These are phyloP conservation scores for Zaprionus gabonicus DNA, from an alignment of 1,140 invertebrate genomes.

Conservation along the genomic window DNA sequence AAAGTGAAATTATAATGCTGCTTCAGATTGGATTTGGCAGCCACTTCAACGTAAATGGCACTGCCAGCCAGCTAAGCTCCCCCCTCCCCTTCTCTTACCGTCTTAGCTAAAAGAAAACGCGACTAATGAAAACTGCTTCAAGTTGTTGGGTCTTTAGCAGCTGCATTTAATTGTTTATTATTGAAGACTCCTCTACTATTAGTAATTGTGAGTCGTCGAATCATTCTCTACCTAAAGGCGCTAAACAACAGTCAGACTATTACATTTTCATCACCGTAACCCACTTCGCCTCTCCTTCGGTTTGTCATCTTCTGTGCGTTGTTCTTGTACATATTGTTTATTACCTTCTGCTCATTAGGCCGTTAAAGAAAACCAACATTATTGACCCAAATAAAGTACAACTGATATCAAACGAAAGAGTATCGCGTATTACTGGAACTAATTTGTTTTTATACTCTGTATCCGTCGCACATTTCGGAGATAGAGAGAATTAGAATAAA, in stretches of 20 bases:
- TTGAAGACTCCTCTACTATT: conserved; percentile 12
- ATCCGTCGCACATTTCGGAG: not conserved
- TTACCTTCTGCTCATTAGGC: conserved; percentile 14
- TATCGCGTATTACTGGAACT: conserved; percentile 52
- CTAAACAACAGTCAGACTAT: conserved; percentile 1
- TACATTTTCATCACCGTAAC: conserved; percentile 9
- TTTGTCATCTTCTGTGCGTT: not conserved
- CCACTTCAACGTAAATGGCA: conserved; percentile 54
- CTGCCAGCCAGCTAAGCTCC: not conserved
- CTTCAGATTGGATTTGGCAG: conserved; percentile 53
- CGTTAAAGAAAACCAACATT: conserved; percentile 25
- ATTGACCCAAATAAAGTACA: conserved; percentile 56
- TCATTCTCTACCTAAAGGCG: conserved; percentile 27
- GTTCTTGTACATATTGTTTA: conserved; percentile 31
- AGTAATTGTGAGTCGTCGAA: conserved; percentile 47
- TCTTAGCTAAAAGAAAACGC: not conserved
- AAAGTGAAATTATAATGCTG: conserved; percentile 78
- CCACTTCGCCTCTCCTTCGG: not conserved
- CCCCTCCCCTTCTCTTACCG: no score
- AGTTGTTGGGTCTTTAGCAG: conserved; percentile 23
- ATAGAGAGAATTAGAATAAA: not conserved
- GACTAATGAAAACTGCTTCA: conserved; percentile 63
- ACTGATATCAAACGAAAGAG: conserved; percentile 31
- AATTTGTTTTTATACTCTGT: conserved; percentile 28
- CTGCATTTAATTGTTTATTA: conserved; percentile 37